A percentile compares a stretch with the other conserved stretches of the same genome.
phyloP scores from a whole-genome alignment of 2,113 vertebrate species.

The Datnioides undecimradiatus region DNA sequence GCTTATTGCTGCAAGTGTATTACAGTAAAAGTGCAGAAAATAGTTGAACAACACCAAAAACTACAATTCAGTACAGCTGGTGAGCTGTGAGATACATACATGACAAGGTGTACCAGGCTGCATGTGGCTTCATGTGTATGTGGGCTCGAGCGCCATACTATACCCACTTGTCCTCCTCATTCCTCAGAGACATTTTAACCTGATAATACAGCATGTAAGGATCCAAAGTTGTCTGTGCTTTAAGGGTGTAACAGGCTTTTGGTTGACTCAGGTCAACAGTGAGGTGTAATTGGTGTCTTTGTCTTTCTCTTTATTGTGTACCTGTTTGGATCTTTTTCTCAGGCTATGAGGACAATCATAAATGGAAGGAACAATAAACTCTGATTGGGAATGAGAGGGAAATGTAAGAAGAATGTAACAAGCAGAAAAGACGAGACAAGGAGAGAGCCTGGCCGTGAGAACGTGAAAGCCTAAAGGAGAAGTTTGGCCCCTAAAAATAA shows the following conservation, averaged over 20 bases:
- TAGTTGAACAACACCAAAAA: not conserved
- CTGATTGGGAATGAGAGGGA: conserved; percentile 6
- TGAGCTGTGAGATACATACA: too few species aligned
- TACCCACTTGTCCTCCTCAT: not conserved
- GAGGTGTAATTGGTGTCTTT: not conserved
- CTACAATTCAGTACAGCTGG: too few species aligned
- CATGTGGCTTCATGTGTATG: not conserved
- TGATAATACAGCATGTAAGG: not conserved
- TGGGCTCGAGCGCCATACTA: not conserved
- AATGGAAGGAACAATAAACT: not conserved
- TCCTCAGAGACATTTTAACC: not conserved
- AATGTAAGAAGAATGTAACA: conserved; percentile 10
- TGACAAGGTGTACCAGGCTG: not conserved
- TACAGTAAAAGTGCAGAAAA: too few species aligned
- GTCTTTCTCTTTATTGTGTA: not conserved
- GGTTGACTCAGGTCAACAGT: not conserved
- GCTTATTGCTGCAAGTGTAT: too few species aligned
- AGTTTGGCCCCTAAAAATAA: conserved; percentile 84
- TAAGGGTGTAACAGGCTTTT: not conserved
- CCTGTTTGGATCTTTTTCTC: not conserved
- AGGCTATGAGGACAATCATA: not conserved
- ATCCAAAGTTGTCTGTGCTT: too few species aligned
- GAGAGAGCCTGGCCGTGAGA: conserved; percentile 79
- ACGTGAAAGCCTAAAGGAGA: conserved; percentile 43
- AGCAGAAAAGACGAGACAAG: not conserved